Base-by-base conservation (phyloP, 2,888 invertebrate genomes). In the Folsomia manolachei region DNA sequence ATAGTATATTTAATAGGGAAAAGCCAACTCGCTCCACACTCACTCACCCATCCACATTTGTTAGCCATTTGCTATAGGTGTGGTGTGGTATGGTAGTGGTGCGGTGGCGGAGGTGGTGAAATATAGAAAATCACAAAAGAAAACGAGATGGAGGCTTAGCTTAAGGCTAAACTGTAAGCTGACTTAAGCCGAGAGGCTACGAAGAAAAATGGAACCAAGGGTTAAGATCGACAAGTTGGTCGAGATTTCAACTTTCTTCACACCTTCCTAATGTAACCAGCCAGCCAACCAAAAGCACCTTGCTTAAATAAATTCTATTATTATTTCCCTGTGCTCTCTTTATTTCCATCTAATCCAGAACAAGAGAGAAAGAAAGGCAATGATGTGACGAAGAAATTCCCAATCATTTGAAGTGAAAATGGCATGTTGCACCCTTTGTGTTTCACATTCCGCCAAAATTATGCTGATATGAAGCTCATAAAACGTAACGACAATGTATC, bases 291-390 rank as follows among this genome's bases (percentile, higher is more conserved):
- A n/a, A n/a, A n/a, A 67, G 26, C 53, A 23, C 53, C 67, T 52
- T 72, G 69, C 65, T 64, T 68, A 66, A 71, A 66, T 70, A n/a
- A n/a, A n/a, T 67, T 14, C 67, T 63, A 70, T 63, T 73, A 70
- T 73, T 51, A 51, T 51, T 51, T 51, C 18, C 51, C 51, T n/a
- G n/a, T n/a, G n/a, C n/a, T n/a, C n/a, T n/a, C n/a, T n/a, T n/a
- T n/a, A n/a, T n/a, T n/a, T n/a, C n/a, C n/a, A n/a, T n/a, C n/a
- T n/a, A n/a, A n/a, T n/a, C n/a, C n/a, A n/a, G n/a, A n/a, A n/a
- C n/a, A n/a, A n/a, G n/a, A n/a, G n/a, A n/a, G n/a, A n/a, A n/a
- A n/a, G n/a, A n/a, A n/a, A n/a, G n/a, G n/a, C n/a, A n/a, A n/a
- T n/a, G n/a, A n/a, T n/a, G n/a, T n/a, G n/a, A n/a, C n/a, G n/a